Base-by-base conservation (phyloP, 2,797 vertebrate genomes). In the Leuciscus waleckii region DNA sequence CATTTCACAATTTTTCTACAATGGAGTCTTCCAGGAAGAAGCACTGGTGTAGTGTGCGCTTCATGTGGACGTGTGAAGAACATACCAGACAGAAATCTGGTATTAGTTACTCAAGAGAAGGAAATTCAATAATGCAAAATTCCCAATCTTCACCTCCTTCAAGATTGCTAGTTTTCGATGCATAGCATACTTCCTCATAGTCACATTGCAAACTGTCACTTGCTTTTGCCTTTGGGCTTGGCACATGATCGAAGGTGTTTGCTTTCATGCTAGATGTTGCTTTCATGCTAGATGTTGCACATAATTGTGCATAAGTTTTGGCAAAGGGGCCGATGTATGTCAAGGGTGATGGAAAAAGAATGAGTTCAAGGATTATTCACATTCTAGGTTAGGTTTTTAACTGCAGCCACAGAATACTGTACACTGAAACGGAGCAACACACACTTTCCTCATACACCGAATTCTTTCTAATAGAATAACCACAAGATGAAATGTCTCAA, bases 171-270 rank as follows among this genome's bases (percentile, higher is more conserved):
- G 21, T 41, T 71, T 85, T 63, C 4, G 1, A 14, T 65, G 19
- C 8, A 2, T 35, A n/a, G 3, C n/a, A 16, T 26, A 71, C 32
- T 85, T 85, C 76, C 76, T 79, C 69, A 63, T 49, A 65, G 77
- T 85, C 68, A 17, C 41, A 21, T 5, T 51, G 41, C 67, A 79
- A 79, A 67, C 76, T 67, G 54, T 85, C n/a, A 23, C 23, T 21
- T 74, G 65, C 41, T 80, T 80, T 73, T 80, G 77, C 84, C 56
- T 74, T 63, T 41, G 69, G 77, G 77, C 68, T 74, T 73, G 51
- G 67, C 83, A 61, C 61, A 11, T 4, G 6, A 39, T 39, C 0
- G 2, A 74, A 74, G n/a, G 43, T 29, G 84, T 80, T 85, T 41
- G 56, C 84, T 61, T 85, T 63, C 21, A 63, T 49, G 67, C 7